Evolutionary conservation across 2,113 vertebrate genomes (phyloP), one percentile per base, ranked within the genome.

Genomic region (Malaclemys terrapin): DNA sequence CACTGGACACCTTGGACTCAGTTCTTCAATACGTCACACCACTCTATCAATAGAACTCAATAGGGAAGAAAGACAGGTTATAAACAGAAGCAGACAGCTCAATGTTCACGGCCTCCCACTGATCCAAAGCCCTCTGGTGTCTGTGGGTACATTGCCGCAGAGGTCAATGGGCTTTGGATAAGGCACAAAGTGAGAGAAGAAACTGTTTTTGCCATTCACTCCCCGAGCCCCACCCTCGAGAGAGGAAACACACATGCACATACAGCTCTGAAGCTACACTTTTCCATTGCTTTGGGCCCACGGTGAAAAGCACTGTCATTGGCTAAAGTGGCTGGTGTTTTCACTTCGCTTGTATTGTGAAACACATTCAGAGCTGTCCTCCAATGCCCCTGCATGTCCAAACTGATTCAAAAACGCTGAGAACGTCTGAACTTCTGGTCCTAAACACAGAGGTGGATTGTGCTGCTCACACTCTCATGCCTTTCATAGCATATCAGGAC

Each of bases 61-160:
- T 59, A 84, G 50, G 62, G 53, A 22, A 79, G 12, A 0, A 3
- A 0, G 42, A 53, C n/a, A 78, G 89, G 93, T 24, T 90, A 12
- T 3, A 4, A 7, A 6, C 76, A 85, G 87, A 87, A 94, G 50
- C 80, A 52, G 17, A 86, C 90, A 80, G 72, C 90, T 94, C 84
- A n/a, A 62, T 76, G 89, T 87, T 92, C 45, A 13, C 82, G 72
- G 49, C 19, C 24, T 85, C 96, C 94, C 97, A 93, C 57, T 29
- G 47, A 12, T 0, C 0, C 4, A 2, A 57, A n/a, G 31, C 6
- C 20, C 45, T 2, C 2, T 0, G 9, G 12, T 17, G 47, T 38
- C 19, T 5, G 8, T 10, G 59, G 20, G 8, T 4, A 20, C 45
- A 27, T 10, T 45, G 25, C 38, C 5, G 1, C 10, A 45, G 19